phyloP scores from a whole-genome alignment of 2,888 invertebrate species.

The Muscina levida region DNA sequence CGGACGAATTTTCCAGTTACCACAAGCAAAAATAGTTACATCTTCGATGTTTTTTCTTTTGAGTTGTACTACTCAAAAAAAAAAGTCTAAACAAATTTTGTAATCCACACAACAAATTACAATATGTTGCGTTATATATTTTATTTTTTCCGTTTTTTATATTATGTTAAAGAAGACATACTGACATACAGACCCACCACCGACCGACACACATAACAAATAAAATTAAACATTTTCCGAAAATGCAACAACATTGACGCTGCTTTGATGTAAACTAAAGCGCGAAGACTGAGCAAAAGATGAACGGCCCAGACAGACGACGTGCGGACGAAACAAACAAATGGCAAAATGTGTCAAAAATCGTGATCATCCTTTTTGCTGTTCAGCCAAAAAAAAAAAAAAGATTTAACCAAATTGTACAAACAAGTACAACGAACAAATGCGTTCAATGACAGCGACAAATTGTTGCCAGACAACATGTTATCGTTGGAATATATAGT shows the following conservation, averaged over 20 bases:
- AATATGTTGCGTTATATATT: constrained; percentile 52
- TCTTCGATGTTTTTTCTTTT: background rate
- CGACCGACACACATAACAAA: constrained; percentile 8
- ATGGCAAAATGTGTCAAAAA: constrained; percentile 69
- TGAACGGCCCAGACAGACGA: background rate
- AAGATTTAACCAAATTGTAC: too few relatives aligned
- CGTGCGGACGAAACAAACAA: constrained; percentile 1
- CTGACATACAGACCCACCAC: too few relatives aligned
- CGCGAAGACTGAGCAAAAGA: constrained; percentile 19
- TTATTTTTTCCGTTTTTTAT: constrained; percentile 36
- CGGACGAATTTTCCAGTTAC: constrained; percentile 30
- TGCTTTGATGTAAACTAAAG: constrained; percentile 22
- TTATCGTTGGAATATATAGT: constrained; percentile 37
- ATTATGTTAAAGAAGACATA: too few relatives aligned
- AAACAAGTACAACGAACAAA: constrained; percentile 45
- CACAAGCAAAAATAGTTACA: constrained; percentile 15
- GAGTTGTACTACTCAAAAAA: background rate
- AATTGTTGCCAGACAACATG: constrained; percentile 65
- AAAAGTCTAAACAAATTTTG: constrained; percentile 42
- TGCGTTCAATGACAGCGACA: constrained; percentile 68
- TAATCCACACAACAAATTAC: constrained; percentile 64
- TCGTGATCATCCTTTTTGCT: constrained; percentile 67
- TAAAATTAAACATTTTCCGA: background rate
- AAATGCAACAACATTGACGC: constrained; percentile 28
- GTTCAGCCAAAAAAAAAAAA: constrained; percentile 30